phyloP scores from a whole-genome alignment of 2,888 invertebrate species.

The Eupsilia transversa region DNA sequence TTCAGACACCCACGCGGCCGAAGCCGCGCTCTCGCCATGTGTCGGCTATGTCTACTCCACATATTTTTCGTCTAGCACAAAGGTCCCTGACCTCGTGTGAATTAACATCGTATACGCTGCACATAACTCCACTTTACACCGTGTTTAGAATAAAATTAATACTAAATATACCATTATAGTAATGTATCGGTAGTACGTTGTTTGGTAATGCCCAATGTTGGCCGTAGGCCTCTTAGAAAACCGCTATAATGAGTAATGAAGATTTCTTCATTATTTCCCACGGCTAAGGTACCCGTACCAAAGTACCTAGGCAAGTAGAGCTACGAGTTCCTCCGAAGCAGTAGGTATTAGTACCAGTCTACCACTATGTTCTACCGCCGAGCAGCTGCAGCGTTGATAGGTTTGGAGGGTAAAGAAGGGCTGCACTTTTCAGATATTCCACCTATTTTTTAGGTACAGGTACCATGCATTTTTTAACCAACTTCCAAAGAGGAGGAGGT shows the following conservation, averaged over 20 bases:
- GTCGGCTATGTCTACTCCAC: conserved; percentile 21
- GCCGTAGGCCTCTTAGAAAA: not conserved
- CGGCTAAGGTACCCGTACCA: too few relatives aligned
- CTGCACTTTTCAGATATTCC: too few relatives aligned
- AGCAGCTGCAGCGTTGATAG: too few relatives aligned
- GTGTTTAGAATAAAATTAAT: conserved; percentile 64
- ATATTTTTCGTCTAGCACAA: conserved; percentile 26
- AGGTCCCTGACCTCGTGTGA: conserved; percentile 53
- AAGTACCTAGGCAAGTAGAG: too few relatives aligned
- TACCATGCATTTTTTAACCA: too few relatives aligned
- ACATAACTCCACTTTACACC: conserved; percentile 53
- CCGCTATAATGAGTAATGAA: conserved; percentile 6
- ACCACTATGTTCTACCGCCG: too few relatives aligned
- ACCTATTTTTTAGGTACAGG: too few relatives aligned
- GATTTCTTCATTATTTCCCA: not conserved
- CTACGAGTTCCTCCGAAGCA: too few relatives aligned
- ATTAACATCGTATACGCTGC: conserved; percentile 46
- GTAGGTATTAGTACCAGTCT: too few relatives aligned
- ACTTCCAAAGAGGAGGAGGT: too few relatives aligned
- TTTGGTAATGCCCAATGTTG: not conserved
- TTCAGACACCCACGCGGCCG: too few relatives aligned
- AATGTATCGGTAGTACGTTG: conserved; percentile 19
- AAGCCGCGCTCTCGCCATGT: not conserved
- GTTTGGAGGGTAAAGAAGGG: too few relatives aligned
- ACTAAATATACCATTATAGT: conserved; percentile 38